Evolutionary conservation across 2,888 invertebrate genomes (phyloP).

Genomic region (Nysson spinosus): DNA sequence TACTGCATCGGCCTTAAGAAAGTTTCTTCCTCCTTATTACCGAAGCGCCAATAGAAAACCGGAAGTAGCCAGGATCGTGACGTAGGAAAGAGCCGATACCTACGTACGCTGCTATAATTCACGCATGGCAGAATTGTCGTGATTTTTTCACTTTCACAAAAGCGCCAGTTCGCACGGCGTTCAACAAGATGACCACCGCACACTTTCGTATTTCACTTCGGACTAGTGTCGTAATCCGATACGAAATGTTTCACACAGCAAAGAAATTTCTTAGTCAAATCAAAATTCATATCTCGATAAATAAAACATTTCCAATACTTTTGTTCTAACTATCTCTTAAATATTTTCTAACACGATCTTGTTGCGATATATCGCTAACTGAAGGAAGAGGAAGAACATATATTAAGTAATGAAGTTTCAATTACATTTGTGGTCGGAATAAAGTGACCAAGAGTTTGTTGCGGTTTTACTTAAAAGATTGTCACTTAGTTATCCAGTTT

Average conservation of each 20-base stretch:
- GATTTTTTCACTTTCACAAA: constrained; percentile 73
- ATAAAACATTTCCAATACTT: no score
- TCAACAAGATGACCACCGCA: constrained; percentile 14
- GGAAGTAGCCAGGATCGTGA: constrained; percentile 60
- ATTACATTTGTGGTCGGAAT: no score
- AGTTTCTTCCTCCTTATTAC: constrained; percentile 55
- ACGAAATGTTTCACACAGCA: constrained; percentile 38
- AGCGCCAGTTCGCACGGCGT: constrained; percentile 36
- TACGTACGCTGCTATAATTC: constrained; percentile 63
- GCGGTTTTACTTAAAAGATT: no score
- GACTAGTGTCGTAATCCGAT: constrained; percentile 25
- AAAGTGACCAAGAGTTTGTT: no score
- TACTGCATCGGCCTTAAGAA: constrained; percentile 4
- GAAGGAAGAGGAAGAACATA: no score
- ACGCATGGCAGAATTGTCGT: constrained; percentile 72
- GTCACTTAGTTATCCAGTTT: no score
- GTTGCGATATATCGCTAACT: no score
- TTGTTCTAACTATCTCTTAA: no score
- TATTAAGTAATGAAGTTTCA: no score
- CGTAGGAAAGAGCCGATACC: constrained; percentile 61
- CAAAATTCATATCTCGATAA: no score
- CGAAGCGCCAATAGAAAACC: constrained; percentile 67
- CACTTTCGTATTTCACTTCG: constrained; percentile 29
- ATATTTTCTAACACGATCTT: no score
- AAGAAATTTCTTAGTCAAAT: no score